Conservation (phyloP, 2,113 vertebrate genomes). For the Hypanus sabinus region DNA sequence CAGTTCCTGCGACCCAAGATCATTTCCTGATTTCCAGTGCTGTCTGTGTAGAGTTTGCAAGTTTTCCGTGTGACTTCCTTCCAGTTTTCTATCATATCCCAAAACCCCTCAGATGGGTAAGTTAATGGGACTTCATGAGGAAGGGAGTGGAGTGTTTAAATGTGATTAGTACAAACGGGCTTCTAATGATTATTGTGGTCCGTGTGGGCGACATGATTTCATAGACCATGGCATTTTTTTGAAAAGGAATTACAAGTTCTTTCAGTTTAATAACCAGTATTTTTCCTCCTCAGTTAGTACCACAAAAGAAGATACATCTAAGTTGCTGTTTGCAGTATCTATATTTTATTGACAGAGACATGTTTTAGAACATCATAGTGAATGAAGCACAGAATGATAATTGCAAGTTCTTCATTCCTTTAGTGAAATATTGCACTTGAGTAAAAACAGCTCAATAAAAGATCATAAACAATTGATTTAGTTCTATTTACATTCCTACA, state of each 20-base stretch:
- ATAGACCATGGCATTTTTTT: not conserved
- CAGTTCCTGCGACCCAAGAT: no score
- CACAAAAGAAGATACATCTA: not conserved
- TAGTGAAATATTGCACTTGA: conserved; percentile 38
- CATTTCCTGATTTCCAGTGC: no score
- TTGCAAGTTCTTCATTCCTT: not conserved
- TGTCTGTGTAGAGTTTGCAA: no score
- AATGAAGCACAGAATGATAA: not conserved
- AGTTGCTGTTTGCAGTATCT: not conserved
- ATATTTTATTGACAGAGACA: not conserved
- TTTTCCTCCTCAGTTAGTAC: not conserved
- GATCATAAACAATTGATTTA: not conserved
- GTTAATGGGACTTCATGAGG: no score
- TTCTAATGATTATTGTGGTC: no score
- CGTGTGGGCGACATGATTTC: not conserved
- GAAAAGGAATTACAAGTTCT: not conserved
- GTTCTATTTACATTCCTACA: not conserved
- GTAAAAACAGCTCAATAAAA: conserved; percentile 39
- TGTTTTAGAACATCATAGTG: not conserved
- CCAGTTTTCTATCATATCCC: no score
- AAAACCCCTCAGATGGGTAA: no score
- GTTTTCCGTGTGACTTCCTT: no score
- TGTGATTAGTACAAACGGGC: no score
- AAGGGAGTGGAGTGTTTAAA: no score
- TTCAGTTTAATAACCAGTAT: not conserved